Base-by-base conservation (phyloP, 2,888 invertebrate species). In the Harpagoxenus sublaevis region DNA sequence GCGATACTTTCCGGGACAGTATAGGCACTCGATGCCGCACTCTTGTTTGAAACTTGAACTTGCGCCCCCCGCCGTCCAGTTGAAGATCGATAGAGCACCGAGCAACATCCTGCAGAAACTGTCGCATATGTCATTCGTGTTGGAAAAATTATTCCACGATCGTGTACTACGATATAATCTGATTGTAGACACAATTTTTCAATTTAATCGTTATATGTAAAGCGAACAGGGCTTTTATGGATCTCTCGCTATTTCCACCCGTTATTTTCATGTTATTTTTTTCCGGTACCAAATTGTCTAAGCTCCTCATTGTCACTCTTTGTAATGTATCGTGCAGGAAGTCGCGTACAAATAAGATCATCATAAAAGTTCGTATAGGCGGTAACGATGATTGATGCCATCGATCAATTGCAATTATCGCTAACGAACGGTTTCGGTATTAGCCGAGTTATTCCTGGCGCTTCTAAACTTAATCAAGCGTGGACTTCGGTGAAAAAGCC, bases 41-140 rank as follows among this genome's bases (percentile, higher is more conserved):
- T 83, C 86, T 84, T 77, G 86, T 89, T 88, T 82, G 85, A 84
- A 85, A 78, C 85, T 88, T 82, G 86, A 87, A 88, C 82, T 78
- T 83, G 75, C 84, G 70, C 84, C 81, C 68, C 68, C 55, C 48
- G 84, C 45, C 81, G 71, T 66, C 71, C 55, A 39, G 83, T 62
- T 35, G 23, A 78, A 85, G 86, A 89, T 89, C 89, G 81, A 89
- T 89, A 89, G 63, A 83, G 84, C 51, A 71, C 28, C 15, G 62
- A 63, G 73, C 62, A 74, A 74, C 68, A 39, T 74, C 79, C 68
- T 18, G 74, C n/a, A 77, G 66, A 68, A 60, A 83, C 53, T 63
- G 73, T 84, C 53, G 84, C 82, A 51, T 78, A 55, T 77, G 66
- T 65, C 68, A 6, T 23, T 62, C 62, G 60, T 28, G 28, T 55